These are phyloP conservation scores for Odobenus rosmarus DNA, from an alignment of 2,113 vertebrate species.

Conservation along the genomic window DNA sequence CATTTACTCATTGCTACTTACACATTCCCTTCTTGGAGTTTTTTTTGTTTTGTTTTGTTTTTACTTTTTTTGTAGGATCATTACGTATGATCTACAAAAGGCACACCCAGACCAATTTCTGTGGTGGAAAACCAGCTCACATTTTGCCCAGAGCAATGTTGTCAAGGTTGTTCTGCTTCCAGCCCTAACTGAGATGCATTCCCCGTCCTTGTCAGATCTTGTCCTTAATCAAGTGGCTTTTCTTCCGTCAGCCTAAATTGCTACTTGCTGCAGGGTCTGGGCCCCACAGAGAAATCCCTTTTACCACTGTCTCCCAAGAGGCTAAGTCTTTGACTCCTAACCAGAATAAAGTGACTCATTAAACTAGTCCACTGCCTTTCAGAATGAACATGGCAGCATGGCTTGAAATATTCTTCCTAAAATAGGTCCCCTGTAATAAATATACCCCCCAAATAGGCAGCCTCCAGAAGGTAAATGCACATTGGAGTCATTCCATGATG, in stretches of 20 bases:
- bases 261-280: neutral
- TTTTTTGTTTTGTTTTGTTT: too few species aligned
- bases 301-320: accelerated
- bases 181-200: neutral
- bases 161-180: neutral
- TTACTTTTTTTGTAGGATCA: neutral
- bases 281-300: neutral
- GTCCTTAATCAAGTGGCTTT: neutral
- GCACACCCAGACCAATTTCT: neutral
- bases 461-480: too few species aligned
- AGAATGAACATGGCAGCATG: accelerated
- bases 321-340: neutral
- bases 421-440: too few species aligned
- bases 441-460: too few species aligned
- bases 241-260: neutral
- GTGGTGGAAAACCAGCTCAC: neutral
- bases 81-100: neutral
- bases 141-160: neutral
- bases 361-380: neutral
- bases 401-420: too few species aligned
- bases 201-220: neutral
- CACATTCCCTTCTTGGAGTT: neutral
- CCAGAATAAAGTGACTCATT: neutral
- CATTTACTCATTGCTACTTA: neutral
- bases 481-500: too few species aligned